These are phyloP conservation scores for Muscicapa adusta DNA, from an alignment of 2,113 vertebrate genomes.

Conservation along the genomic window DNA sequence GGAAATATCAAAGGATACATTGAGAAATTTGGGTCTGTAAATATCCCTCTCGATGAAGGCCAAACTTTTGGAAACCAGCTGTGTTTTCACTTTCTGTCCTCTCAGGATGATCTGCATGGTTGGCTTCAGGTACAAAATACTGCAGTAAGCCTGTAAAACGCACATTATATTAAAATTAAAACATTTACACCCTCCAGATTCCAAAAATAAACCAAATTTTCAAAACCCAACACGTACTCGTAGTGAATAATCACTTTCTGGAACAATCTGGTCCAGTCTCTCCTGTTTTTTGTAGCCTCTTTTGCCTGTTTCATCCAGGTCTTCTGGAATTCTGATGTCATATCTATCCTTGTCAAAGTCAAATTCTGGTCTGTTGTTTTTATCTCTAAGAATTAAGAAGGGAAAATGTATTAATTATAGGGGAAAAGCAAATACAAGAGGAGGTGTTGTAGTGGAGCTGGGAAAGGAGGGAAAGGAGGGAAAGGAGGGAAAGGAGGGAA, in stretches of 20 bases:
- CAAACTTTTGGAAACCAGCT: conserved; percentile 91
- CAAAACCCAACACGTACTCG: conserved; percentile 60
- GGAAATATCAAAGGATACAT: conserved; percentile 80
- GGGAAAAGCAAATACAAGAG: neutral
- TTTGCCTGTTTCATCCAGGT: conserved; percentile 74
- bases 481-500: neutral
- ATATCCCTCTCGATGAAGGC: conserved; percentile 81
- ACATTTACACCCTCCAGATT: neutral
- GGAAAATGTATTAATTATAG: neutral
- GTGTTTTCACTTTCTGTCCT: conserved; percentile 90
- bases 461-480: neutral
- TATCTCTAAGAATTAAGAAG: conserved; percentile 72
- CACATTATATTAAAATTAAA: neutral
- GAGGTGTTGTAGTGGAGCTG: neutral
- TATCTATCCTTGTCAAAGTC: conserved; percentile 89
- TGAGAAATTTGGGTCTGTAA: conserved; percentile 85
- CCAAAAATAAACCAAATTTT: neutral
- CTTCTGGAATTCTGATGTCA: conserved; percentile 87
- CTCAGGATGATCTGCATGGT: conserved; percentile 91
- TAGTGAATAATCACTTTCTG: conserved; percentile 83
- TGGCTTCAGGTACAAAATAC: conserved; percentile 95
- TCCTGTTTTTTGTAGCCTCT: conserved; percentile 77
- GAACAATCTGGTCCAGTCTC: conserved; percentile 73
- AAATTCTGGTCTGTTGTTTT: conserved; percentile 80
- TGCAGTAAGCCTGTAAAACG: conserved; percentile 88